These are phyloP conservation scores for Coracopsis vasa DNA, from an alignment of 2,113 vertebrate species.

Conservation along the genomic window DNA sequence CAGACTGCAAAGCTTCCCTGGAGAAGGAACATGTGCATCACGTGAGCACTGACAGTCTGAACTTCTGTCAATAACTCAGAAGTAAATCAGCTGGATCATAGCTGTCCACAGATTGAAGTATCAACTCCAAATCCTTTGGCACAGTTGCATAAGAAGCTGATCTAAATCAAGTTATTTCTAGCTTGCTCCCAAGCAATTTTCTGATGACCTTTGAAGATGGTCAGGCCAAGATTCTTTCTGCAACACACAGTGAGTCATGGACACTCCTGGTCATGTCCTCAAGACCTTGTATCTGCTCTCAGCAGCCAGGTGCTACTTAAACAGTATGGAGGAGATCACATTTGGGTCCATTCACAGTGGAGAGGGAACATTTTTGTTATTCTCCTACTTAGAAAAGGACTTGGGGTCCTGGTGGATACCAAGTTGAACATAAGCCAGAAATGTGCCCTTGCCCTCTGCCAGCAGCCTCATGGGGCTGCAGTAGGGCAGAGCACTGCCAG, in stretches of 20 bases:
- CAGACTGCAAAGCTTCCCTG: background rate
- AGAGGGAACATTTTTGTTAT: background rate
- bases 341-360: background rate
- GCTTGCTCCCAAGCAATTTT: background rate
- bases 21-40: background rate
- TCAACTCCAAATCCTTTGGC: background rate
- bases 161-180: background rate
- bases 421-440: background rate
- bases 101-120: background rate
- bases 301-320: background rate
- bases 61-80: background rate
- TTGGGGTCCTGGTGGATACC: background rate
- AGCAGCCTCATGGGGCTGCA: background rate
- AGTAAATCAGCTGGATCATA: background rate
- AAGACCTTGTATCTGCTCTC: background rate
- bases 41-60: background rate
- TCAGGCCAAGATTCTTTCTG: background rate
- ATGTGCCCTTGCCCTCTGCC: background rate
- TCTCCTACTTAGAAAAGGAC: background rate
- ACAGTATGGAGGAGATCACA: background rate
- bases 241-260: background rate
- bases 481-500: fast-evolving
- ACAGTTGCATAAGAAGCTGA: background rate
- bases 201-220: background rate
- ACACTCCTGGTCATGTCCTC: background rate